Evolutionary conservation across 2,888 invertebrate species (phyloP).

Genomic region (Sycophila texana): DNA sequence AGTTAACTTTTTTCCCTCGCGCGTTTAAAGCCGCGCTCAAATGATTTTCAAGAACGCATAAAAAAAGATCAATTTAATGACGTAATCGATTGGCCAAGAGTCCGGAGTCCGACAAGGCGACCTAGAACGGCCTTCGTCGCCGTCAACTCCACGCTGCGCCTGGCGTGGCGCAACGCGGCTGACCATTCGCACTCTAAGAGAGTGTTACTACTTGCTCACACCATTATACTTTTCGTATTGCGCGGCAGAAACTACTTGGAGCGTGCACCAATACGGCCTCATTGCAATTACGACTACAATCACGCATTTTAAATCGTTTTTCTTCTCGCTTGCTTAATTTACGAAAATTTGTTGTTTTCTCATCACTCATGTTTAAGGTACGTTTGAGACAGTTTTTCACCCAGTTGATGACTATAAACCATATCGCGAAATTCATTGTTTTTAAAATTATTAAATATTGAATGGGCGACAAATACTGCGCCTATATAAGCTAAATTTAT

Average conservation of each 20-base stretch:
- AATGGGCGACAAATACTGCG: too few species aligned
- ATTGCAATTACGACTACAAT: too few species aligned
- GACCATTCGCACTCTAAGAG: slow-evolving; percentile 63
- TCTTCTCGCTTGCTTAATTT: slow-evolving; percentile 43
- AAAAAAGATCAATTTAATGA: slow-evolving; percentile 42
- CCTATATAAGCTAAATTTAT: too few species aligned
- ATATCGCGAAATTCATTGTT: too few species aligned
- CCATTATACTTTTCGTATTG: slow-evolving; percentile 36
- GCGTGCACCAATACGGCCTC: slow-evolving; percentile 5
- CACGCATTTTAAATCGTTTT: background rate
- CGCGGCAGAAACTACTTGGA: background rate
- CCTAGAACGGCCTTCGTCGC: slow-evolving; percentile 68
- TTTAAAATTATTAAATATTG: too few species aligned
- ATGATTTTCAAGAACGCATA: slow-evolving; percentile 39
- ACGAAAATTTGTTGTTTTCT: too few species aligned
- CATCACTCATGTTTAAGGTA: too few species aligned
- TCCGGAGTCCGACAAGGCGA: slow-evolving; percentile 56
- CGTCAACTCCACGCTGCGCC: slow-evolving; percentile 28
- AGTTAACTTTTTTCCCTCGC: background rate
- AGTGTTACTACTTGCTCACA: slow-evolving; percentile 62
- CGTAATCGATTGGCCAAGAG: slow-evolving; percentile 49
- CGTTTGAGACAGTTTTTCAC: too few species aligned
- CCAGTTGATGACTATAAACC: too few species aligned
- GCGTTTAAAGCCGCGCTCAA: background rate
- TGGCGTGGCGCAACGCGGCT: slow-evolving; percentile 59